Evolutionary conservation across 2,888 invertebrate genomes (phyloP), one percentile per base, ranked within the genome.

Genomic region (Drosophila mettleri): DNA sequence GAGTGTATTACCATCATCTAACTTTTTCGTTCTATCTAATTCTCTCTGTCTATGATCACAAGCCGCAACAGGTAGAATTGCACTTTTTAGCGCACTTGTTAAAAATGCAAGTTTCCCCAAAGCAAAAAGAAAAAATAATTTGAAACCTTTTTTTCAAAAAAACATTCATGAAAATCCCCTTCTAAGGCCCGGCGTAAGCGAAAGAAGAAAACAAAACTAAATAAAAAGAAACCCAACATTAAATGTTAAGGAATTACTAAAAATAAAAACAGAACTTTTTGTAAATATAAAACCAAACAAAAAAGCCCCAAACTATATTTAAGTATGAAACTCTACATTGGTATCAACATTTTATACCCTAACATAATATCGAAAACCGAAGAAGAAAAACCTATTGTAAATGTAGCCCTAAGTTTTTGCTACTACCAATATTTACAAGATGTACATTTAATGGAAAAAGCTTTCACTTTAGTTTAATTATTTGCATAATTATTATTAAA

Each of bases 31-130:
- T 20, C 62, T 24, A 14, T 8, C 14, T n/a, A 27, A 3, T n/a
- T 20, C 3, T 16, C 24, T 16, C 24, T 16, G 12, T 27, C 18
- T 36, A 18, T 18, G 36, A 20, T 9, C 22, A 55, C 12, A 58
- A 51, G 45, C 60, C 53, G 54, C 41, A 39, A 39, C 34, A 53
- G 31, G 45, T 78, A 80, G 80, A 91, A 90, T 90, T 86, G 89
- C 87, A 90, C 90, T 87, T 90, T 90, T 90, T 90, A 91, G 87
- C 89, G 87, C 91, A 90, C 91, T 90, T 86, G 90, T 90, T 90
- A 90, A 90, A 90, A 91, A 88, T 90, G 91, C 90, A 91, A 86
- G 88, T 87, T 90, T 76, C 63, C 69, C 52, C 55, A 24, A 38
- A 58, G 22, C 18, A 53, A 8, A 49, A 22, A 45, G 2, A 20